phyloP scores from a whole-genome alignment of 2,113 vertebrate genomes.

The Heterocephalus glaber region DNA sequence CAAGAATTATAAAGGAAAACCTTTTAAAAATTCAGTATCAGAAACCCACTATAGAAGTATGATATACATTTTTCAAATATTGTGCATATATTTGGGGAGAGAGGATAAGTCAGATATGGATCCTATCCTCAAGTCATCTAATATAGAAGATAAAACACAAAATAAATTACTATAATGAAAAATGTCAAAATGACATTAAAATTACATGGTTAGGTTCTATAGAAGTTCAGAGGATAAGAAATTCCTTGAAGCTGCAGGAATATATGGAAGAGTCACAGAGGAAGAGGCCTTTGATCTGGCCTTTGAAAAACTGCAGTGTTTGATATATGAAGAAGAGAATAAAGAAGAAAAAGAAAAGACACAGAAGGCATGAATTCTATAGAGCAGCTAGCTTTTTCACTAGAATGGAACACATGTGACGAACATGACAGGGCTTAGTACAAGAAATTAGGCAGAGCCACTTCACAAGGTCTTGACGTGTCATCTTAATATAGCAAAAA shows the following conservation, averaged over 20 bases:
- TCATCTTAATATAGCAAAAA: neutral
- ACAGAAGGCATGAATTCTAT: neutral
- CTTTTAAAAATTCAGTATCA: neutral
- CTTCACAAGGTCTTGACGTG: neutral
- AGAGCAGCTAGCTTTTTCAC: neutral
- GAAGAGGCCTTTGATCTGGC: neutral
- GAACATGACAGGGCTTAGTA: neutral
- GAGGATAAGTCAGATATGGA: neutral
- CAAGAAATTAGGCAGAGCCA: neutral
- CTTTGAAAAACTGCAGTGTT: neutral
- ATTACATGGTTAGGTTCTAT: neutral
- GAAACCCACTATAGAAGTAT: neutral
- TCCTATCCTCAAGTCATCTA: neutral
- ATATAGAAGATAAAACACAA: neutral
- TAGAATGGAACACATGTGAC: neutral
- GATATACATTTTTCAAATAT: neutral
- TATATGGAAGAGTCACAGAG: neutral
- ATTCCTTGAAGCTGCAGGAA: neutral
- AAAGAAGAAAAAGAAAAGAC: neutral
- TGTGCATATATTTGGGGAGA: neutral
- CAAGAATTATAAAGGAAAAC: neutral
- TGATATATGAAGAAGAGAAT: neutral
- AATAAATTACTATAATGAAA: neutral
- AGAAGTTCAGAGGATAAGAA: neutral
- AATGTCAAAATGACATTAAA: neutral